Base-by-base conservation (phyloP, 1,140 invertebrate species). In the Eupristina koningsbergeri region DNA sequence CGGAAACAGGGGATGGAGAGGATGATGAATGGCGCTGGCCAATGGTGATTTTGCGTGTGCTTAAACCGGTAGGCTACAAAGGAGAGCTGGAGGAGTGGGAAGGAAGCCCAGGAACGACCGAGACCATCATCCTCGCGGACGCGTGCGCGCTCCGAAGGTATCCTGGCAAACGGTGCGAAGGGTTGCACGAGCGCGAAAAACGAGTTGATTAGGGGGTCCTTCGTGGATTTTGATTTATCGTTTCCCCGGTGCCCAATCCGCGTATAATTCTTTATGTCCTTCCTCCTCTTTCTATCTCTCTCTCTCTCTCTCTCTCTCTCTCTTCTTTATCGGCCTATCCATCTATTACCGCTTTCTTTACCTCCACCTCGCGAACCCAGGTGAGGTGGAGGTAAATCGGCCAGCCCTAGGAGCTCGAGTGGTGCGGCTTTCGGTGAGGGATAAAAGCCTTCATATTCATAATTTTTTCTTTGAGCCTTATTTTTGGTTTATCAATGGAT, bases 1-100 rank as follows among this genome's bases (percentile, higher is more conserved):
- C 82, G 76, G 76, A 83, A 83, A 83, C 76, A 83, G 82, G 67
- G 81, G 64, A 86, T 87, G 86, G 86, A 85, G 86, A 82, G 87
- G 87, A 91, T 92, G 91, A 92, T 91, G 91, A 92, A 92, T 92
- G 90, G 89, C 86, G 87, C 85, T 89, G 87, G 45, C 74, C 89
- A 89, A 91, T 91, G 91, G 90, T 90, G 87, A 87, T 90, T 92
- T 92, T 90, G 91, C 90, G 91, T 91, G 91, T 88, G 89, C 86
- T 87, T 86, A 77, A 85, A 87, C 83, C 76, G 85, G 73, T 86
- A 87, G 85, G 86, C 85, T 83, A 87, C 47, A 76, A 76, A 76
- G 74, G 39, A 61, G 74, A 76, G 50, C 17, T 3, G 74, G 3
- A 50, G 29, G n/a, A 74, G 34, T 36, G 26, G 39, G 86, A 85